Conservation (phyloP, 2,113 vertebrate genomes). For the Microtus ochrogaster region DNA sequence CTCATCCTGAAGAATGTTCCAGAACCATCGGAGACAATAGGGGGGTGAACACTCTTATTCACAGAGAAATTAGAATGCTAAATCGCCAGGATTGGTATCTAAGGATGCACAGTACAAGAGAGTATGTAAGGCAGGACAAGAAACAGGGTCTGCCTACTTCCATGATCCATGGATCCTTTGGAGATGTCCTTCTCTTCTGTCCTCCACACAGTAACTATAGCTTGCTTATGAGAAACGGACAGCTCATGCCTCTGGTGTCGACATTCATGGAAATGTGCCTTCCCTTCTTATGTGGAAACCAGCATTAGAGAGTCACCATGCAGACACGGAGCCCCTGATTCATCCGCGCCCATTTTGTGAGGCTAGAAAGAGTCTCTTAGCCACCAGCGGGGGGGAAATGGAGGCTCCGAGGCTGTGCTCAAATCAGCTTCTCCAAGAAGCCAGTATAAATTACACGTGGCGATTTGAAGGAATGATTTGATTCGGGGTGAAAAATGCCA, state of each 20-base stretch:
- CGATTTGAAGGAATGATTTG: constrained; percentile 38
- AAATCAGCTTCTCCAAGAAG: neutral
- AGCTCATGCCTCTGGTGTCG: neutral
- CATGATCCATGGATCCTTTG: neutral
- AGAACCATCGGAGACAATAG: neutral
- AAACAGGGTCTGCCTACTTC: neutral
- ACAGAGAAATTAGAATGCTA: constrained; percentile 4
- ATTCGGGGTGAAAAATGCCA: constrained; percentile 48
- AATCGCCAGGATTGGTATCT: neutral
- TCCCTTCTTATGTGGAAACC: neutral
- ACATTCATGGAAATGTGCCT: neutral
- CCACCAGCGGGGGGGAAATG: constrained; percentile 12
- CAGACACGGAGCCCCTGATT: neutral
- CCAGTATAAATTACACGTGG: neutral
- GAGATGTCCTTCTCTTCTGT: neutral
- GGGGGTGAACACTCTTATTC: neutral
- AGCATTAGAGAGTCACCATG: neutral
- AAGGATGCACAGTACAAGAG: neutral
- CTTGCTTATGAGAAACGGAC: neutral
- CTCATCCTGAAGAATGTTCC: constrained; percentile 32
- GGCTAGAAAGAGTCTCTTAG: neutral
- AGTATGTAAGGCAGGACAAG: neutral
- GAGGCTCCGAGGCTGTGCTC: neutral
- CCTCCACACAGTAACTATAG: neutral
- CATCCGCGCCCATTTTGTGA: neutral